Evolutionary conservation across 2,797 vertebrate genomes (phyloP), one percentile per base, ranked within the genome.

Genomic region (Jordanella pulchra): DNA sequence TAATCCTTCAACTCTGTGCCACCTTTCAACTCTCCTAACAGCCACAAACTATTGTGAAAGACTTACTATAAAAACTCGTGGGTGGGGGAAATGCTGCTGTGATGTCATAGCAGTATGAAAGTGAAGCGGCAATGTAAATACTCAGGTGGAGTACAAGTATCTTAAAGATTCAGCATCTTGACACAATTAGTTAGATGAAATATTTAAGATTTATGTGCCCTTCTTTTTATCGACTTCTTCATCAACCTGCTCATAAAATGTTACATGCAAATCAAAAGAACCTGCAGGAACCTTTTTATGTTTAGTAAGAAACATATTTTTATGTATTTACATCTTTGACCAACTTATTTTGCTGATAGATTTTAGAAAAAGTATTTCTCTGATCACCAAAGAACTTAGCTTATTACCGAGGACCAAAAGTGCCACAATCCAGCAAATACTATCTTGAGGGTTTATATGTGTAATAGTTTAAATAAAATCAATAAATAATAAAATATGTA

Each of bases 41-140:
- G 4, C 45, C 47, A 27, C 30, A 42, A 63, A 21, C 61, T 51
- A 32, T 15, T 39, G 51, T 23, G 4, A 27, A 42, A 42, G 51
- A 42, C 44, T 45, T 60, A 65, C 67, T 65, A 21, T 58, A 27
- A 42, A 9, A 42, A 32, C 60, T 51, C 27, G 45, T 63, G 63
- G 45, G 47, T 32, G 21, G 9, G 23, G 15, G 17, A 32, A 58
- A 60, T 51, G 32, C 47, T 42, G 67, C 51, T 45, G 32, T 70
- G 27, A 50, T 50, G 51, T 35, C 17, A 30, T 65, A 69, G 67
- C n/a, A 55, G 42, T 64, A 44, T 45, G 25, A 66, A 54, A 53
- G 17, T 18, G 1, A 25, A 60, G 35, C 23, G 15, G 35, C 69
- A 65, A 54, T 0, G n/a, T 35, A 79, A 65, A 69, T 55, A 67